Evolutionary conservation across 2,888 invertebrate species (phyloP).

Genomic region (Dione juno): DNA sequence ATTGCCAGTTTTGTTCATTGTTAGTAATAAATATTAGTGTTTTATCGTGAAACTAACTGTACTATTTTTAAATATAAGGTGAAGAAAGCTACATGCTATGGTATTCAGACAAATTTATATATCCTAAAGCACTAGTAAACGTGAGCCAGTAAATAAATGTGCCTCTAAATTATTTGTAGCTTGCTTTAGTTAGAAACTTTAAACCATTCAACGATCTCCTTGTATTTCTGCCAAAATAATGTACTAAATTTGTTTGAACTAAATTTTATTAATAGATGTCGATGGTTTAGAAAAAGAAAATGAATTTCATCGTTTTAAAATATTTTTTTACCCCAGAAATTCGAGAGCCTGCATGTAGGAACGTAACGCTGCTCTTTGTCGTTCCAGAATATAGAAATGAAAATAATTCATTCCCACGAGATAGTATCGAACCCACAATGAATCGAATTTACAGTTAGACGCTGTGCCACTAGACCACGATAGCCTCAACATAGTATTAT

Average conservation of each 20-base stretch:
- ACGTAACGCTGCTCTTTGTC: no score
- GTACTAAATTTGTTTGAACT: not conserved
- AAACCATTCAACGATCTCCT: not conserved
- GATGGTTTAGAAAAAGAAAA: not conserved
- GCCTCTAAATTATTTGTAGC: constrained; percentile 2
- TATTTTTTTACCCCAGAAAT: no score
- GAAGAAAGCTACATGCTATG: constrained; percentile 11
- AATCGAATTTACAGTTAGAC: no score
- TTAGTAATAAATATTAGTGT: not conserved
- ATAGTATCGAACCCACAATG: no score
- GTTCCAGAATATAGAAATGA: no score
- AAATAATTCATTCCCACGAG: no score
- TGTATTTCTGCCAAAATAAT: not conserved
- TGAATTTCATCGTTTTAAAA: no score
- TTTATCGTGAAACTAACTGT: not conserved
- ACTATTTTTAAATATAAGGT: constrained; percentile 19
- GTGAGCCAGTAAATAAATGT: constrained; percentile 10
- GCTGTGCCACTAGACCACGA: no score
- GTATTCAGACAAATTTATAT: constrained; percentile 16
- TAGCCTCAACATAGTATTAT: no score
- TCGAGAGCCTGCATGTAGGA: no score
- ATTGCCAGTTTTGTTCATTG: not conserved
- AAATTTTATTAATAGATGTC: not conserved
- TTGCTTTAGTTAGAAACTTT: constrained; percentile 6
- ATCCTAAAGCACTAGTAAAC: constrained; percentile 17